A percentile compares a stretch with the other conserved stretches of the same genome.
These are phyloP conservation scores for Poecilobothrus nobilitatus DNA, from an alignment of 2,888 invertebrate species.

Conservation along the genomic window DNA sequence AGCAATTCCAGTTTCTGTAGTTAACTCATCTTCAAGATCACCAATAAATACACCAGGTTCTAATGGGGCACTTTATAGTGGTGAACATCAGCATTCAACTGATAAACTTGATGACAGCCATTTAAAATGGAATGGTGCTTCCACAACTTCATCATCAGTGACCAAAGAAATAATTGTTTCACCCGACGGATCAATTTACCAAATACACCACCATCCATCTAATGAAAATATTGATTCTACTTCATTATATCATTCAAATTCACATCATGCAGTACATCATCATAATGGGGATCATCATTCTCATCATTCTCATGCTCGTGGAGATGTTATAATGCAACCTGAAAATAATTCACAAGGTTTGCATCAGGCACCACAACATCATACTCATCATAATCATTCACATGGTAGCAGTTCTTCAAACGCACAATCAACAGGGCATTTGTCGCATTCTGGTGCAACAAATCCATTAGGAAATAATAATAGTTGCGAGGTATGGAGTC, in stretches of 20 bases:
- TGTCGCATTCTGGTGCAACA: conserved; percentile 22
- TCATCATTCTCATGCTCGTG: conserved; percentile 23
- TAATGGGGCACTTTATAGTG: conserved; percentile 35
- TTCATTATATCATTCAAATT: conserved; percentile 13
- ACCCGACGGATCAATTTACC: conserved; percentile 11
- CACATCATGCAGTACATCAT: conserved; percentile 8
- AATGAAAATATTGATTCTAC: conserved; percentile 14
- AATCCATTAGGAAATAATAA: conserved; percentile 39
- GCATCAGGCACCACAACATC: conserved; percentile 29
- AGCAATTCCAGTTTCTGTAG: conserved; percentile 23
- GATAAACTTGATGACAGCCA: conserved; percentile 21
- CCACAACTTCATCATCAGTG: conserved; percentile 21
- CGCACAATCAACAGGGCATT: conserved; percentile 12
- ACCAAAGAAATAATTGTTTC: conserved; percentile 11
- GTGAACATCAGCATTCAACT: conserved; percentile 20
- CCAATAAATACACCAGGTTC: conserved; percentile 40
- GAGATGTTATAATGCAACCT: conserved; percentile 25
- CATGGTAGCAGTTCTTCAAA: not conserved
- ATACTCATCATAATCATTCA: conserved; percentile 21
- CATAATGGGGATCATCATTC: conserved; percentile 28
- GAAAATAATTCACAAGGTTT: conserved; percentile 29
- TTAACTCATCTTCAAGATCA: conserved; percentile 35
- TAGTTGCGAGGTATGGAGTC: conserved; percentile 56
- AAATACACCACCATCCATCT: conserved; percentile 24
- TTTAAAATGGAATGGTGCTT: conserved; percentile 24